Base-by-base conservation (phyloP, 2,113 vertebrate species). In the Hydrolagus affinis region DNA sequence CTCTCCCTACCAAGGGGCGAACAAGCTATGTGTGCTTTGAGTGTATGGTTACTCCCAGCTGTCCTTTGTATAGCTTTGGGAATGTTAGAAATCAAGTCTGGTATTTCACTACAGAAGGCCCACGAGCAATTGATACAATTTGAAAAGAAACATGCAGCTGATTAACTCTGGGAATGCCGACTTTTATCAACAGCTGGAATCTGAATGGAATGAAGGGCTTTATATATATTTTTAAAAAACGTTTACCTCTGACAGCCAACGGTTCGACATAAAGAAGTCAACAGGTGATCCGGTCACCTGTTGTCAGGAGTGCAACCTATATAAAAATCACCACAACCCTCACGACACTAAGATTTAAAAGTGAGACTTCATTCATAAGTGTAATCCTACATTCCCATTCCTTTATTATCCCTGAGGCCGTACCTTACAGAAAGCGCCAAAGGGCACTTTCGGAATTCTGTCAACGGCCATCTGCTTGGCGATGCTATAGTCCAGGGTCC, bases 21-120 rank as follows among this genome's bases (percentile, higher is more conserved):
- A 62, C 59, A 62, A 15, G 59, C 12, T 17, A 17, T 64, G 59
- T 17, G 3, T 68, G 15, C 59, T 62, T 62, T 14, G 10, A 80
- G n/a, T 28, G 76, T 80, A 15, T 23, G 28, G 62, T 68, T 66
- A 66, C 78, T 80, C 62, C 28, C 78, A 66, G 25, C 78, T 83
- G 23, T 30, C 78, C 28, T 30, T 32, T 17, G 66, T 62, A 83
- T 62, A 83, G 78, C 78, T 83, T 60, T 3, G 64, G 78, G 78
- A 83, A 83, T 66, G 78, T 68, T 62, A 83, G 28, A 83, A 64
- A 4, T 83, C 21, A 66, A 32, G 60, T 64, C 62, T 83, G 78
- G 78, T 11, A 83, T 83, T 66, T 66, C 28, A 66, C 73, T 83
- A 66, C 78, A 83, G 78, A 21, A 21, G 62, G 25, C 32, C 32